These are phyloP conservation scores for Oegoconia quadripuncta DNA, from an alignment of 2,888 invertebrate species.

Conservation along the genomic window DNA sequence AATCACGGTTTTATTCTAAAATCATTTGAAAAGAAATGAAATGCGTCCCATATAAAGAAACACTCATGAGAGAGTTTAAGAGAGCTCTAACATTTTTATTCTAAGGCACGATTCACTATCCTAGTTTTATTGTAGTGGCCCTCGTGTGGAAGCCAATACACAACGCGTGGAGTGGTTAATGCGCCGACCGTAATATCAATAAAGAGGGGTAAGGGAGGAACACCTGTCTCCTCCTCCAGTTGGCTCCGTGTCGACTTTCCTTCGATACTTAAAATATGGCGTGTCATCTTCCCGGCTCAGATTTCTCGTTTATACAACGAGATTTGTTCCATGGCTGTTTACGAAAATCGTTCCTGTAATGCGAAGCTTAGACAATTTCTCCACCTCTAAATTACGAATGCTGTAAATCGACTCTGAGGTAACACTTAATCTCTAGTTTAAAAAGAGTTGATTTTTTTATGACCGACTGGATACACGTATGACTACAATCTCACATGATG, in stretches of 20 bases:
- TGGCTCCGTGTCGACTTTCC: constrained; percentile 54
- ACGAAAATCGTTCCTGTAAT: constrained; percentile 40
- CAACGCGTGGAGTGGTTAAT: constrained; percentile 61
- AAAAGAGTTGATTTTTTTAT: too few species aligned
- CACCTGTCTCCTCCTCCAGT: constrained; percentile 50
- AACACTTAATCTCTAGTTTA: too few species aligned
- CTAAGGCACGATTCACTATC: constrained; percentile 36
- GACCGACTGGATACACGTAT: too few species aligned
- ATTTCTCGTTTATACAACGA: constrained; percentile 59
- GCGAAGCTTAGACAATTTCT: constrained; percentile 19
- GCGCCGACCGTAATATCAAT: constrained; percentile 66
- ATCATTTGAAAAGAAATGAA: too few species aligned
- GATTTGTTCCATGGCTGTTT: constrained; percentile 52
- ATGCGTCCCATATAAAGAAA: neutral
- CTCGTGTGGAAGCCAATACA: constrained; percentile 57
- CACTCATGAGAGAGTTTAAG: constrained; percentile 19
- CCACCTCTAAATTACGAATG: neutral
- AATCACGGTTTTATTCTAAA: too few species aligned
- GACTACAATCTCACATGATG: too few species aligned
- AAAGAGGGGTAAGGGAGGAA: constrained; percentile 44
- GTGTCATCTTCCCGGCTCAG: constrained; percentile 57
- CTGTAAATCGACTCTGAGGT: too few species aligned
- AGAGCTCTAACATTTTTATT: constrained; percentile 28
- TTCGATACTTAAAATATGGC: constrained; percentile 70
- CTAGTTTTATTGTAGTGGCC: constrained; percentile 53